These are phyloP conservation scores for Allacma fusca DNA, from an alignment of 2,888 invertebrate species.

Conservation along the genomic window DNA sequence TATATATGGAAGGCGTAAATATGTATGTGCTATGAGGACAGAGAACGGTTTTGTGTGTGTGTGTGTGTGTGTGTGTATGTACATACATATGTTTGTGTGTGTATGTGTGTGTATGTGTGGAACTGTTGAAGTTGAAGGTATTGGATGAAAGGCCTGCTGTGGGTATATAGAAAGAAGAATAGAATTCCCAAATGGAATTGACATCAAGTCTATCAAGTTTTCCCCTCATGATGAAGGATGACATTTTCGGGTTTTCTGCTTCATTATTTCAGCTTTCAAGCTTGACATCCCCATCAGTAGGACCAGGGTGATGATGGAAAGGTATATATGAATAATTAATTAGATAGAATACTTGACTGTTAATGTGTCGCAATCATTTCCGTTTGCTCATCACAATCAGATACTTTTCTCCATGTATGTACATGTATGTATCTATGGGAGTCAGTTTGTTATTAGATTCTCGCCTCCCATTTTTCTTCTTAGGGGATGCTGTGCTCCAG, in stretches of 20 bases:
- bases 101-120: too few relatives aligned
- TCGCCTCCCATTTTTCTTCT: neutral
- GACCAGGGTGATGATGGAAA: neutral
- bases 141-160: neutral
- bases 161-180: neutral
- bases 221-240: slow-evolving; percentile 6
- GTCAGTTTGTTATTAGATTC: slow-evolving; percentile 10
- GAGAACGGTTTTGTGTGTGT: neutral
- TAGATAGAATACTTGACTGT: slow-evolving; percentile 8
- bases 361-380: slow-evolving; percentile 10
- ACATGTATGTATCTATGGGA: too few relatives aligned
- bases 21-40: neutral
- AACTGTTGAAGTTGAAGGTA: neutral
- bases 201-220: slow-evolving; percentile 2
- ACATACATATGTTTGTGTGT: too few relatives aligned
- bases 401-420: neutral
- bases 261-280: slow-evolving; percentile 12
- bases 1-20: too few relatives aligned
- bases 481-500: neutral
- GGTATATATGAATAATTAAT: slow-evolving; percentile 16
- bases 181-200: slow-evolving; percentile 10
- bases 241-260: slow-evolving; percentile 16
- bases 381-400: neutral
- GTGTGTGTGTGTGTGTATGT: too few relatives aligned
- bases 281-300: slow-evolving; percentile 6